phyloP scores from a whole-genome alignment of 1,140 invertebrate species.

The Rhagoletis pomonella region DNA sequence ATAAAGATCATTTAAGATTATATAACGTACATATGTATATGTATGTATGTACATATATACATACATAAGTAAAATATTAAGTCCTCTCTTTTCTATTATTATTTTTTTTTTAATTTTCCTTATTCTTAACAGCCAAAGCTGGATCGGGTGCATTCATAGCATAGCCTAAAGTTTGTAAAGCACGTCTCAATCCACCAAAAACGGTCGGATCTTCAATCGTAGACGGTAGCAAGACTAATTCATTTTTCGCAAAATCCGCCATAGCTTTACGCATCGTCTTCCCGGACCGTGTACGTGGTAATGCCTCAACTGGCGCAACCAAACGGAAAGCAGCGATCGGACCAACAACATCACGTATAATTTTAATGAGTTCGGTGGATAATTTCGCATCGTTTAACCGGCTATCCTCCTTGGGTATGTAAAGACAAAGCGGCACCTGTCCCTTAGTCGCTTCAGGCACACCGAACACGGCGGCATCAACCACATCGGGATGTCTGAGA shows the following conservation, averaged over 20 bases:
- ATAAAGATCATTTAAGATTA: too few relatives aligned
- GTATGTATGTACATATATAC: too few relatives aligned
- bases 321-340: constrained; percentile 91
- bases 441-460: constrained; percentile 92
- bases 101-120: constrained; percentile 7
- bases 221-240: constrained; percentile 85
- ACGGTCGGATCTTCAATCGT: constrained; percentile 92
- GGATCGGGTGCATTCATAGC: constrained; percentile 83
- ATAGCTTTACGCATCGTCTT: constrained; percentile 92
- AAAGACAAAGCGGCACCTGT: constrained; percentile 91
- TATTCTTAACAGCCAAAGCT: constrained; percentile 62
- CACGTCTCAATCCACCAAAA: constrained; percentile 81
- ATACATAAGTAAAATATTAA: too few relatives aligned
- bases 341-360: constrained; percentile 88
- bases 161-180: constrained; percentile 84
- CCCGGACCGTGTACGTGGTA: constrained; percentile 87
- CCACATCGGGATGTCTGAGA: constrained; percentile 86
- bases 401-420: constrained; percentile 80
- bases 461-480: constrained; percentile 90
- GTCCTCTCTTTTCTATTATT: too few relatives aligned
- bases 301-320: constrained; percentile 82
- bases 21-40: background rate
- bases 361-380: constrained; percentile 80
- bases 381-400: constrained; percentile 78
- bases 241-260: constrained; percentile 86